Evolutionary conservation across 2,797 vertebrate genomes (phyloP).

Genomic region (Chrosomus eos): DNA sequence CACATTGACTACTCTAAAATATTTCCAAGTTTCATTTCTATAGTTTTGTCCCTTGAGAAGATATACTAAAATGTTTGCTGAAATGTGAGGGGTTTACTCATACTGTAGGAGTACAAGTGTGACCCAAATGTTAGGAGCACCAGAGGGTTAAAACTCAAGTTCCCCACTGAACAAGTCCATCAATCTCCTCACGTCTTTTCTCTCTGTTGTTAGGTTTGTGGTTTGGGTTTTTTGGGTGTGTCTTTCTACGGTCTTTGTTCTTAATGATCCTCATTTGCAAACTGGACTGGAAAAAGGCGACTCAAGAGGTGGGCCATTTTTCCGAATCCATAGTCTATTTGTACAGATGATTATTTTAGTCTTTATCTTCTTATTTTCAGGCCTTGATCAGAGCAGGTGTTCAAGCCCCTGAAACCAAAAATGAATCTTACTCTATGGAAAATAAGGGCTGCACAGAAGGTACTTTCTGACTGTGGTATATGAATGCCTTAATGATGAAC

Average conservation of each 20-base stretch:
- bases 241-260: slow-evolving; percentile 75
- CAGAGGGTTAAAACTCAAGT: too few species aligned
- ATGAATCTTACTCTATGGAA: slow-evolving; percentile 51
- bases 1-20: too few species aligned
- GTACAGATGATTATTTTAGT: background rate
- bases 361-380: slow-evolving; percentile 52
- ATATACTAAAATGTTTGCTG: too few species aligned
- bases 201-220: slow-evolving; percentile 79
- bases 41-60: too few species aligned
- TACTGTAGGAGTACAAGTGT: too few species aligned
- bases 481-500: background rate
- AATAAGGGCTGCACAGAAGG: slow-evolving; percentile 56
- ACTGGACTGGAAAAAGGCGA: slow-evolving; percentile 84
- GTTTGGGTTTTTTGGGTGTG: slow-evolving; percentile 80
- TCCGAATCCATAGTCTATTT: background rate
- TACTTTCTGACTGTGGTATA: slow-evolving; percentile 1
- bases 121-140: too few species aligned
- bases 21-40: too few species aligned
- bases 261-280: slow-evolving; percentile 78
- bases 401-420: slow-evolving; percentile 41
- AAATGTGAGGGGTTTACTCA: too few species aligned
- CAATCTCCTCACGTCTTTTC: background rate
- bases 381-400: slow-evolving; percentile 70
- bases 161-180: background rate
- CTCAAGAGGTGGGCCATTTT: slow-evolving; percentile 77